Evolutionary conservation across 2,113 vertebrate genomes (phyloP), one percentile per base, ranked within the genome.

Genomic region (Cepphus grylle): DNA sequence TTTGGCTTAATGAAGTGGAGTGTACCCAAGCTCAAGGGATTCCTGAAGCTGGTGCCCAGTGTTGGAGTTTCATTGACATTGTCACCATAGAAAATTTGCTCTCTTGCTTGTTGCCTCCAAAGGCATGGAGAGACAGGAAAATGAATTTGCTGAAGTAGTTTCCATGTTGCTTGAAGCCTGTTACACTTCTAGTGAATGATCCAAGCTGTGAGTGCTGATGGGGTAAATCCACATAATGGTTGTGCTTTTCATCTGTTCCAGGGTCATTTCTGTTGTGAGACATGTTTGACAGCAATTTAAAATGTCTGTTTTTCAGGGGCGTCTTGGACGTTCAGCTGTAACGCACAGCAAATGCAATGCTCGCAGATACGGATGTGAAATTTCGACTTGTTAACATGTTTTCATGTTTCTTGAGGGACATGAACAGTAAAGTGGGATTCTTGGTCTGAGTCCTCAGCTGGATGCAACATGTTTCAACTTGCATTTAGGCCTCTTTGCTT

Each of bases 391-490:
- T 56, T 40, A 19, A 3, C 4, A 0, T 3, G 21, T 52, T 65
- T 77, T 65, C 18, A 1, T 16, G 25, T 84, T 53, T 67, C 83
- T 74, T 20, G 50, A 81, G 25, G 36, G 36, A 12, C 4, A 0
- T 15, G 15, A 20, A 9, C 1, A 1, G 18, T 19, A 18, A 34
- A 78, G 13, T 1, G 6, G 34, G 63, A 29, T 45, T 66, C 7
- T 29, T n/a, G 84, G 45, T 43, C 40, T 14, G 10, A 47, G 9
- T 36, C 47, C 49, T 69, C 53, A 52, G n/a, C 18, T 63, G 86
- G 27, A 5, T 34, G 2, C 1, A 3, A 5, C 3, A 2, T 16
- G 0, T 53, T 79, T 34, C 26, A 61, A 9, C 9, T 40, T 15
- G 38, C 0, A 1, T 29, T 63, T 74, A 21, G 21, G 5, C 20